Percentiles rank a stretch among this genome's conserved stretches.
Evolutionary conservation across 2,888 invertebrate species (phyloP).

Genomic region (Antitype chi): DNA sequence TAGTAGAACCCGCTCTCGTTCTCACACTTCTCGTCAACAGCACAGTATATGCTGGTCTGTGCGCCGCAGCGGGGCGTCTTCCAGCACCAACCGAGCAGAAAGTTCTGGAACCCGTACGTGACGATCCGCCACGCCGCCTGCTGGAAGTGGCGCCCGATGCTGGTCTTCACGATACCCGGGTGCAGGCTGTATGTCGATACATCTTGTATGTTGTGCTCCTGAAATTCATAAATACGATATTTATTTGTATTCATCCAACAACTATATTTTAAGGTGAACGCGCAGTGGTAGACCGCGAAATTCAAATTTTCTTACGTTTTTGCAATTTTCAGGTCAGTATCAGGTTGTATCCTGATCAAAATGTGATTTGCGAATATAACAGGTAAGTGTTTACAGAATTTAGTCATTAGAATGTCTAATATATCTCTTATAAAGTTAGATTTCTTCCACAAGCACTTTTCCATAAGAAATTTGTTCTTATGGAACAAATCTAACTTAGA

Average conservation of each 20-base stretch:
- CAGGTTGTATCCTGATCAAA: too few species aligned
- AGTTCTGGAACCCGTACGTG: slow-evolving; percentile 72
- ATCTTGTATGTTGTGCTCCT: slow-evolving; percentile 80
- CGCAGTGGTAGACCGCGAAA: too few species aligned
- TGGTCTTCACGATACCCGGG: slow-evolving; percentile 92
- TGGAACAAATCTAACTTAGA: too few species aligned
- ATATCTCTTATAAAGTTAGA: too few species aligned
- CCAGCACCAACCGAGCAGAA: slow-evolving; percentile 82
- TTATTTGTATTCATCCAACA: neutral
- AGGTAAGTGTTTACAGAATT: too few species aligned
- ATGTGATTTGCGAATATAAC: too few species aligned
- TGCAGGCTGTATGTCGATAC: slow-evolving; percentile 91
- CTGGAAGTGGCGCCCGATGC: slow-evolving; percentile 91
- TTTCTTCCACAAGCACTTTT: too few species aligned
- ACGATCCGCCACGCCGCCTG: slow-evolving; percentile 65
- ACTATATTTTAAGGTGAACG: too few species aligned
- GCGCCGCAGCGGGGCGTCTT: slow-evolving; percentile 92
- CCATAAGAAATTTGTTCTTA: too few species aligned
- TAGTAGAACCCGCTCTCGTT: slow-evolving; percentile 90
- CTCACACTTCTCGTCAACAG: slow-evolving; percentile 91
- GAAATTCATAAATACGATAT: neutral
- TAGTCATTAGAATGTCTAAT: too few species aligned
- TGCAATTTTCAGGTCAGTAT: too few species aligned
- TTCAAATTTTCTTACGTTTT: too few species aligned
- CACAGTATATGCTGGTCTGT: slow-evolving; percentile 93